A percentile compares a stretch with the other conserved stretches of the same genome.
These are phyloP conservation scores for Pollenia labialis DNA, from an alignment of 2,888 invertebrate species.

Conservation along the genomic window DNA sequence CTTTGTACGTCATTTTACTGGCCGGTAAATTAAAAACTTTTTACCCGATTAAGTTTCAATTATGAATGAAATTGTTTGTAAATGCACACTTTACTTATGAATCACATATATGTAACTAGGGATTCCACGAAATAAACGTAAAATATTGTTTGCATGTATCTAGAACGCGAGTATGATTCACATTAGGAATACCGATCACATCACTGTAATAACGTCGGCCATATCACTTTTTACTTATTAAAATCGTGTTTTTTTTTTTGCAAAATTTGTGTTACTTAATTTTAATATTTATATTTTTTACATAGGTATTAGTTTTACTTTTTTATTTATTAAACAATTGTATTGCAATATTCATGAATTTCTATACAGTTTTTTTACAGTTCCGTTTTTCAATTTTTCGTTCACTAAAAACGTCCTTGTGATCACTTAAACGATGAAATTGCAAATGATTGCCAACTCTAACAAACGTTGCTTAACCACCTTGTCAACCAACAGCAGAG, in stretches of 20 bases:
- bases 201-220: neutral
- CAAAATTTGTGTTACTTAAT: neutral
- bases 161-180: conserved; percentile 59
- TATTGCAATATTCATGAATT: neutral
- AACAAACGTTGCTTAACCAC: conserved; percentile 57
- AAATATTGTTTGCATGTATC: conserved; percentile 32
- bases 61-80: conserved; percentile 29
- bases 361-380: neutral
- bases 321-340: neutral
- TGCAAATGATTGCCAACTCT: conserved; percentile 68
- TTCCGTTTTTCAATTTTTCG: neutral
- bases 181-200: conserved; percentile 9
- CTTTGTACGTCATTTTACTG: conserved; percentile 7
- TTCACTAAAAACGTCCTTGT: conserved; percentile 50
- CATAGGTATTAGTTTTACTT: neutral
- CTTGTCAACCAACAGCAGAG: conserved; percentile 39
- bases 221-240: neutral
- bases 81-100: conserved; percentile 50
- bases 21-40: conserved; percentile 27
- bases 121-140: conserved; percentile 69
- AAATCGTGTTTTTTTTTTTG: neutral
- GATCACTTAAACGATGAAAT: conserved; percentile 56
- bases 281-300: neutral
- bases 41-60: conserved; percentile 20
- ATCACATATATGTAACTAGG: conserved; percentile 50